phyloP scores from a whole-genome alignment of 2,113 vertebrate genomes.

The Brienomyrus brachyistius region DNA sequence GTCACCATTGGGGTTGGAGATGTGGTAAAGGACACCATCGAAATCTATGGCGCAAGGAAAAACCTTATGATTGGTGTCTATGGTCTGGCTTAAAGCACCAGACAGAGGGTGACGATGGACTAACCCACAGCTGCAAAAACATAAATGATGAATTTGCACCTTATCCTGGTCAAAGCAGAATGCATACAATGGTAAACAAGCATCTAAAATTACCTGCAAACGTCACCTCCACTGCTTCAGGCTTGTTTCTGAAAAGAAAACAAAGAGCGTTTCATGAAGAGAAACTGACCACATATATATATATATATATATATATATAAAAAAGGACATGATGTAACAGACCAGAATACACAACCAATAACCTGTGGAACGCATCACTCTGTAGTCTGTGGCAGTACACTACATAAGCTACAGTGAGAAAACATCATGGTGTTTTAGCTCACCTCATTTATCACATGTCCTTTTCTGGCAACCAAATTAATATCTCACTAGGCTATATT shows the following conservation, averaged over 20 bases:
- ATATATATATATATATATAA: background rate
- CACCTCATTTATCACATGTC: background rate
- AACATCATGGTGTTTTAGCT: background rate
- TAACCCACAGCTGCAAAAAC: background rate
- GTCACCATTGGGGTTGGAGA: conserved; percentile 95
- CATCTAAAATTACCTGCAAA: conserved; percentile 80
- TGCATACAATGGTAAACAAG: background rate
- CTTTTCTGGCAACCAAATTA: background rate
- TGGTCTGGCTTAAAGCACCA: background rate
- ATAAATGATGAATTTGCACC: background rate
- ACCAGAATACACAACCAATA: background rate
- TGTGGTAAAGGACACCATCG: conserved; percentile 97
- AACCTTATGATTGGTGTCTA: background rate
- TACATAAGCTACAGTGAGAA: background rate
- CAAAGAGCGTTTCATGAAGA: conserved; percentile 17
- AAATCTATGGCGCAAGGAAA: conserved; percentile 70
- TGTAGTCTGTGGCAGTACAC: background rate
- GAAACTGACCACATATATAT: background rate
- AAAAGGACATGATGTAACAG: background rate
- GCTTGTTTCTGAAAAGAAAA: conserved; percentile 79
- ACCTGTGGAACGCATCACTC: background rate
- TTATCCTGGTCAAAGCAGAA: background rate
- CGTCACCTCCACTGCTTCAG: conserved; percentile 95
- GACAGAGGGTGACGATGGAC: background rate
- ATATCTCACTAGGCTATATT: background rate